Base-by-base conservation (phyloP, 2,797 vertebrate species). In the Sebastolobus altivelis region DNA sequence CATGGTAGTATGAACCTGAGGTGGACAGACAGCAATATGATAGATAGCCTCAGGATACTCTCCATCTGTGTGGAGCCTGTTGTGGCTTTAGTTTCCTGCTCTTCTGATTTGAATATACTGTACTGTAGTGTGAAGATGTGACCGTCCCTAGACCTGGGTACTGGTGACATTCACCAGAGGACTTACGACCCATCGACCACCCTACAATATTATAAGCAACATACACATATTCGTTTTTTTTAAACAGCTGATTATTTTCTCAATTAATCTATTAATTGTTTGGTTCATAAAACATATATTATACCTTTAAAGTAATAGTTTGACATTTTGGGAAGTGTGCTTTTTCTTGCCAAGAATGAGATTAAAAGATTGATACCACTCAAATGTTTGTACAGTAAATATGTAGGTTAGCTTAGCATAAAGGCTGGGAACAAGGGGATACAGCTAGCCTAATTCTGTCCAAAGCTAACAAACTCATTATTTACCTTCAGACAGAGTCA, bases 1-100 rank as follows among this genome's bases (percentile, higher is more conserved):
- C 79, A 62, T 52, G 25, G 67, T 79, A 83, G 71, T 77, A 88
- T 90, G 88, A 88, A 86, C 38, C 68, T 29, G 63, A 77, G 75
- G 77, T 73, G 85, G 87, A 92, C 78, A 80, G 88, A 85, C 86
- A 84, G 82, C 77, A 67, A 55, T 76, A 80, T 87, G 87, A 91
- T 62, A 83, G 75, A 87, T 35, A 81, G 71, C 74, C 66, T 59
- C 69, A 55, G 82, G 72, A 85, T 83, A 77, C 84, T 76, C 77
- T 83, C 71, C 68, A 43, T 81, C 58, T 56, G 38, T 62, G 60
- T 81, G 67, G 59, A 62, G 54, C 46, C 75, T 72, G 31, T 65
- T 81, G 77, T 67, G 71, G 65, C 43, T 84, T 82, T 31, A 78
- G 72, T 66, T 79, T 81, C 43, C 65, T 71, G 33, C 22, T 75